These are phyloP conservation scores for Panonychus citri DNA, from an alignment of 1,140 invertebrate genomes.

Conservation along the genomic window DNA sequence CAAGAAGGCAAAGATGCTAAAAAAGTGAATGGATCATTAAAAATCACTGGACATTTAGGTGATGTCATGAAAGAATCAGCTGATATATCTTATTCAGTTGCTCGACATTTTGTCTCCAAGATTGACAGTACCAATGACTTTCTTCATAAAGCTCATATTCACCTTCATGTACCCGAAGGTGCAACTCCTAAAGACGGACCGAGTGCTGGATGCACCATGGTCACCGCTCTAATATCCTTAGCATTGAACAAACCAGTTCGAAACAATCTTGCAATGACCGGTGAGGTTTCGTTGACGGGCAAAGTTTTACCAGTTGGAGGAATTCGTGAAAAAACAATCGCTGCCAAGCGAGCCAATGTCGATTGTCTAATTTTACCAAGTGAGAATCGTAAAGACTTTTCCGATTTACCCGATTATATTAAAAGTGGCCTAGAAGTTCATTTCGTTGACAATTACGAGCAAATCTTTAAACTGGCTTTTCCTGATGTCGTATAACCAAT, in stretches of 20 bases:
- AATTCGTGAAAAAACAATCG: conserved; percentile 97
- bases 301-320: conserved; percentile 91
- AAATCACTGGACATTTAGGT: conserved; percentile 84
- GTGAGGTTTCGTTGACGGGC: conserved; percentile 85
- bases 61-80: conserved; percentile 98
- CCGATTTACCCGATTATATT: conserved; percentile 77
- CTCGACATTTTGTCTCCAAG: conserved; percentile 47
- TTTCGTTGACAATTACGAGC: conserved; percentile 62
- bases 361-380: conserved; percentile 71
- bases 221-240: conserved; percentile 74
- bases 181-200: conserved; percentile 97
- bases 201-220: conserved; percentile 82
- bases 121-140: conserved; percentile 46
- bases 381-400: conserved; percentile 89
- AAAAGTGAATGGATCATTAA: conserved; percentile 32
- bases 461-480: conserved; percentile 68
- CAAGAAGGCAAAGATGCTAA: conserved; percentile 14
- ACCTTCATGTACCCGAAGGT: conserved; percentile 83
- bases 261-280: conserved; percentile 87
- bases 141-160: conserved; percentile 53
- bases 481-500: neutral
- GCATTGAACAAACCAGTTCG: conserved; percentile 48
- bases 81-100: conserved; percentile 75
- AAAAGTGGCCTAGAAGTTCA: conserved; percentile 76
- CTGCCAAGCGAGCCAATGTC: conserved; percentile 80